phyloP scores from a whole-genome alignment of 2,797 vertebrate species.

The Acipenser transmontanus region DNA sequence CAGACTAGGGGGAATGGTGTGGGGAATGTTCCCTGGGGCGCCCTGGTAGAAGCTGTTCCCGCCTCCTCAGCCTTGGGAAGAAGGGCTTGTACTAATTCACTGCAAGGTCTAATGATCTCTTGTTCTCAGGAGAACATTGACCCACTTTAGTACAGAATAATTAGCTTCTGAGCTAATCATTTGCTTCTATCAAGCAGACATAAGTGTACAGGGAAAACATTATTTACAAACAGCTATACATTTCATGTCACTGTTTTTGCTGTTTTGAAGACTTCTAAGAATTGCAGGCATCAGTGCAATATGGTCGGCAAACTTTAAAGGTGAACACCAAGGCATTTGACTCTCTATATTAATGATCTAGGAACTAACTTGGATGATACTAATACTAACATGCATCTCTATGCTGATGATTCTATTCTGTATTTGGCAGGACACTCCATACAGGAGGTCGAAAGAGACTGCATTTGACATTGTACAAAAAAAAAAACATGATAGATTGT shows the following conservation, averaged over 20 bases:
- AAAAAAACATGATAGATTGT: constrained; percentile 17
- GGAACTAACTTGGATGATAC: too few species aligned
- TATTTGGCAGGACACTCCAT: too few species aligned
- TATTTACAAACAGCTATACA: constrained; percentile 58
- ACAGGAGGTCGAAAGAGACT: too few species aligned
- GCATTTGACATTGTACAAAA: constrained; percentile 9
- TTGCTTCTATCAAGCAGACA: constrained; percentile 59
- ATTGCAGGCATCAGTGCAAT: constrained; percentile 27
- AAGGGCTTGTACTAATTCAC: constrained; percentile 57
- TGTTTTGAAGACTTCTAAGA: constrained; percentile 11
- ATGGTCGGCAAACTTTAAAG: constrained; percentile 45
- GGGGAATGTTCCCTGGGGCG: constrained; percentile 25
- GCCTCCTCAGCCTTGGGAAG: constrained; percentile 19
- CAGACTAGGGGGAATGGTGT: not conserved
- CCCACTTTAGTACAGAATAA: constrained; percentile 62
- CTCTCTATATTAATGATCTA: constrained; percentile 15
- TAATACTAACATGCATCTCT: too few species aligned
- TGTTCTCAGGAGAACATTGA: constrained; percentile 56
- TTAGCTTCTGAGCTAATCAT: constrained; percentile 73
- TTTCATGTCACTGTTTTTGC: constrained; percentile 20
- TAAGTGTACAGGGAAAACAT: constrained; percentile 60
- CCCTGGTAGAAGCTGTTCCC: constrained; percentile 28
- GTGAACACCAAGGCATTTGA: constrained; percentile 57
- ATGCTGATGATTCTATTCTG: too few species aligned
- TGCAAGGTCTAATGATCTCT: constrained; percentile 60